Evolutionary conservation across 92 coral and sea anemone genomes (phyloP).

Genomic region (Parazoanthus atlanticus): DNA sequence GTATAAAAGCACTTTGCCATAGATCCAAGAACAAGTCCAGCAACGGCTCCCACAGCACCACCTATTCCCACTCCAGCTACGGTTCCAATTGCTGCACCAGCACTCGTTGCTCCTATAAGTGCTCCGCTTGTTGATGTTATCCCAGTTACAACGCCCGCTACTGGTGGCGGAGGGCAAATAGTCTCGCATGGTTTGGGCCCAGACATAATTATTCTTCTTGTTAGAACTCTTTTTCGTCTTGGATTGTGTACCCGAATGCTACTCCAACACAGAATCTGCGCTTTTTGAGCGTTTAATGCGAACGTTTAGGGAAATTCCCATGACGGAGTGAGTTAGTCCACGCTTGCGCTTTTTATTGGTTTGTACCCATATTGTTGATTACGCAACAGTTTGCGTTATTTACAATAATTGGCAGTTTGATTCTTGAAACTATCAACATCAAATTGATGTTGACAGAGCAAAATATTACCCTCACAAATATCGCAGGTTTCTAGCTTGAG

Average conservation of each 20-base stretch:
- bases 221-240: not conserved
- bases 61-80: not conserved
- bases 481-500: not conserved
- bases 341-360: not conserved
- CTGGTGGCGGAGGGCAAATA: not conserved
- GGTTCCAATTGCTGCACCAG: not conserved
- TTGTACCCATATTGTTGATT: not conserved
- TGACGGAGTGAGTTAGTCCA: not conserved
- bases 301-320: not conserved
- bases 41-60: not conserved
- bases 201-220: not conserved
- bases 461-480: not conserved
- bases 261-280: no score
- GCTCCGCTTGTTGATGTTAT: not conserved
- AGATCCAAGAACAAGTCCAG: not conserved
- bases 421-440: not conserved
- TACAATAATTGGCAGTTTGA: not conserved
- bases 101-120: not conserved
- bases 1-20: not conserved
- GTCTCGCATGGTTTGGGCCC: conserved; percentile 2
- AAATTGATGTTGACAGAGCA: not conserved
- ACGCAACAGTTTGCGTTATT: no score
- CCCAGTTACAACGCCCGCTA: not conserved
- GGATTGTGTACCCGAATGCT: no score
- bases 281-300: not conserved